Percentiles rank a stretch among this genome's conserved stretches.
phyloP scores from a whole-genome alignment of 1,140 invertebrate species.

The Macrostomum lignano region DNA sequence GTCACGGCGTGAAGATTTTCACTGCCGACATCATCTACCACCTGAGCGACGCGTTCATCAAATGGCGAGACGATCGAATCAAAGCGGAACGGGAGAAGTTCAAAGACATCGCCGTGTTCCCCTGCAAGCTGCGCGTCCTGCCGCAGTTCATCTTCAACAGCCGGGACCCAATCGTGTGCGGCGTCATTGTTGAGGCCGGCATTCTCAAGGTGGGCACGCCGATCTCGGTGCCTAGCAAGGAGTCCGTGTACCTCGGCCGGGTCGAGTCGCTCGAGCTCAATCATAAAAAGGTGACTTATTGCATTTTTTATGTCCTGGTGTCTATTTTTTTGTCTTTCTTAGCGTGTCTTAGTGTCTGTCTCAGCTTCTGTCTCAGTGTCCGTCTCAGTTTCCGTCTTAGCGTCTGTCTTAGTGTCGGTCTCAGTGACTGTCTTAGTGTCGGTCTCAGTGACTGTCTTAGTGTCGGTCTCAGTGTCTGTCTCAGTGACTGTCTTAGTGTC shows the following conservation, averaged over 20 bases:
- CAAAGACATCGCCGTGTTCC: slow-evolving; percentile 78
- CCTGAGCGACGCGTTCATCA: slow-evolving; percentile 83
- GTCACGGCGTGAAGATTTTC: slow-evolving; percentile 75
- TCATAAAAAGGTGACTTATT: slow-evolving; percentile 43
- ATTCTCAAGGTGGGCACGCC: slow-evolving; percentile 80
- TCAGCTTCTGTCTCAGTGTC: no score
- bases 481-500: no score
- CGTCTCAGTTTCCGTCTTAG: no score
- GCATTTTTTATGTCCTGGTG: no score
- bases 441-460: no score
- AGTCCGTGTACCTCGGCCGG: slow-evolving; percentile 74
- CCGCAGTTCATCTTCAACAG: slow-evolving; percentile 85
- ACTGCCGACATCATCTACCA: slow-evolving; percentile 99
- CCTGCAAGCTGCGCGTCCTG: slow-evolving; percentile 60
- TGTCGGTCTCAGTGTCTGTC: no score
- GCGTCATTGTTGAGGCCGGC: slow-evolving; percentile 76
- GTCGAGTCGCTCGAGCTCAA: slow-evolving; percentile 74
- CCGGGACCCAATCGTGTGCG: slow-evolving; percentile 78
- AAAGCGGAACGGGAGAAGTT: slow-evolving; percentile 68
- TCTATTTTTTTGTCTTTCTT: no score
- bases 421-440: no score
- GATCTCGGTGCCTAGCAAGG: slow-evolving; percentile 46
- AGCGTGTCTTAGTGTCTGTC: no score
- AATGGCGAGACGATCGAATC: slow-evolving; percentile 70
- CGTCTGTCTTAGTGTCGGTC: no score